These are phyloP conservation scores for Scomber colias DNA, from an alignment of 2,113 vertebrate genomes.

Conservation along the genomic window DNA sequence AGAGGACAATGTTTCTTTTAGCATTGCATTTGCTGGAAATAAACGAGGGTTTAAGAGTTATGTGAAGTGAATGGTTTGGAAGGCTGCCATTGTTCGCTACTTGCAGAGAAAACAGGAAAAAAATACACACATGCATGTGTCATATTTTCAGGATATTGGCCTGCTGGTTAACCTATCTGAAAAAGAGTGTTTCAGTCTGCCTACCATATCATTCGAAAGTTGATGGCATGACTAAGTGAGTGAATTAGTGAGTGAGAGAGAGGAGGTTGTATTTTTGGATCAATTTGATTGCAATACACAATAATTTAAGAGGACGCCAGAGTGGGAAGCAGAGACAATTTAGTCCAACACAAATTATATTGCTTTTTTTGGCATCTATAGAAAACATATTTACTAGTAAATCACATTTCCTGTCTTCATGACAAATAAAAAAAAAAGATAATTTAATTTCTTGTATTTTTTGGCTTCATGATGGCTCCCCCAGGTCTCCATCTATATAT, in stretches of 20 bases:
- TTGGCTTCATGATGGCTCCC: too few relatives aligned
- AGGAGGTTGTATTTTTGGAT: background rate
- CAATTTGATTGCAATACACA: constrained; percentile 5
- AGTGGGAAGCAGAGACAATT: background rate
- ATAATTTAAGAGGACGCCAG: background rate
- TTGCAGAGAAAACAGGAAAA: background rate
- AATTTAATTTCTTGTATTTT: too few relatives aligned
- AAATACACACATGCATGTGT: background rate
- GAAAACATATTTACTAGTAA: too few relatives aligned
- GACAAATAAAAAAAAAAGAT: too few relatives aligned
- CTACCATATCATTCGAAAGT: background rate
- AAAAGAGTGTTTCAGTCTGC: background rate
- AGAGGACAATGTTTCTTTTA: background rate
- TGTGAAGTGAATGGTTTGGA: constrained; percentile 16
- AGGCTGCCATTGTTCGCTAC: constrained; percentile 10
- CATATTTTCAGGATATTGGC: background rate
- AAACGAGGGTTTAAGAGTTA: constrained; percentile 23
- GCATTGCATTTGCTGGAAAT: constrained; percentile 2
- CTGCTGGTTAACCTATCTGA: background rate
- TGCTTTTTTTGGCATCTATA: too few relatives aligned
- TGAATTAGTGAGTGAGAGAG: background rate
- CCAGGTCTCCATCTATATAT: too few relatives aligned
- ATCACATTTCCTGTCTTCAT: too few relatives aligned
- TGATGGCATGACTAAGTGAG: background rate
- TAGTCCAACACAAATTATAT: background rate